A percentile compares a stretch with the other conserved stretches of the same genome.
Evolutionary conservation across 2,797 vertebrate species (phyloP).

Genomic region (Leucoraja ocellata): DNA sequence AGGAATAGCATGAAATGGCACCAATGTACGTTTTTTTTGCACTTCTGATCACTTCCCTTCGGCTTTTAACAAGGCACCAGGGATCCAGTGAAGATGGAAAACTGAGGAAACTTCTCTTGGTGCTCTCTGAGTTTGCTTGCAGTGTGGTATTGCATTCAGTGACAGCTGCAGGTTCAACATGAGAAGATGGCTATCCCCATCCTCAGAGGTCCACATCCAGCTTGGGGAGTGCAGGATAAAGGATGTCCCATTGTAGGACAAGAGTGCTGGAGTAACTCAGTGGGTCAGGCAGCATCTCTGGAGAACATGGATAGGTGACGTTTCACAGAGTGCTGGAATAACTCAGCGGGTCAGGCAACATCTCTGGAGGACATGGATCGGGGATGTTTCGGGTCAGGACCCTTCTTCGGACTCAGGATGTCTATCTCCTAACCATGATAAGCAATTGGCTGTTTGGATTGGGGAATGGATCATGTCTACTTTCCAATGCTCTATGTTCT

Average conservation of each 20-base stretch:
- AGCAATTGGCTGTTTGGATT: not conserved
- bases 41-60: not conserved
- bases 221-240: not conserved
- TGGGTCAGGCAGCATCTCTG: too few relatives aligned
- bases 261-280: too few relatives aligned
- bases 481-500: too few relatives aligned
- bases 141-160: not conserved
- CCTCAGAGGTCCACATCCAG: too few relatives aligned
- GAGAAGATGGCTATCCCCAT: not conserved
- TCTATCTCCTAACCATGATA: not conserved
- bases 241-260: too few relatives aligned
- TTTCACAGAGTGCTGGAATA: too few relatives aligned
- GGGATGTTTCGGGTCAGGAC: too few relatives aligned
- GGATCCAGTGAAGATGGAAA: not conserved
- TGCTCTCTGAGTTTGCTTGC: not conserved
- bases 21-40: not conserved
- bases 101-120: not conserved
- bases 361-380: too few relatives aligned
- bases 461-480: not conserved
- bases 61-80: too few relatives aligned
- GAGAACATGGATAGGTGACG: too few relatives aligned
- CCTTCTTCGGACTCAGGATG: not conserved
- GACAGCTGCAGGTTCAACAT: not conserved
- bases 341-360: too few relatives aligned
- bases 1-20: not conserved